Base-by-base conservation (phyloP, 1,140 invertebrate species). In the Diploscapter pachys region DNA sequence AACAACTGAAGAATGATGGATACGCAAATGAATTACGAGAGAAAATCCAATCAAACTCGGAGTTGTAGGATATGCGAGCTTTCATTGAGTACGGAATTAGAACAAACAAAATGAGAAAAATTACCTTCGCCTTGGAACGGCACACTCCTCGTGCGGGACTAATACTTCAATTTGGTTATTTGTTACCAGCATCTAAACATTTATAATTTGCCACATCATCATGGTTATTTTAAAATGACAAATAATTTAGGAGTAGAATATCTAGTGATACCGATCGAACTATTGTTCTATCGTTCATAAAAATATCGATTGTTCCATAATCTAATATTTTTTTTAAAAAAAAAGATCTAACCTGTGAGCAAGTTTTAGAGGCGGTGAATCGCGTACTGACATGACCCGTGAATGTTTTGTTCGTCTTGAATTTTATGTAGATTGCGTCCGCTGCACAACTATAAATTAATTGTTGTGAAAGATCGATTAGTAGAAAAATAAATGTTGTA, bases 161-260 rank as follows among this genome's bases (percentile, higher is more conserved):
- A 74, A 51, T 53, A 74, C 56, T 49, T 74, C 73, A 64, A 74
- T 74, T 65, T 74, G 73, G 57, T 74, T 74, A 64, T 74, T 74
- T 13, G 73, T 74, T n/a, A 74, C 73, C 52, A 74, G 73, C 48
- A 48, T 54, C 73, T 31, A 31, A 31, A 31, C 31, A 31, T 31
- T 31, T 31, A 31, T 31, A 31, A 31, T 31, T 31, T 31, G 31
- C 31, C 1, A 31, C 31, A 31, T 31, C 1, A 31, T 31, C 31
- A 31, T 31, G 31, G 0, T 31, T 31, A 31, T 31, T 31, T 31
- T 31, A 31, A 31, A 31, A 31, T 31, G 0, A 31, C 31, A 31
- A 31, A 31, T 1, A 31, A 31, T 0, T 31, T 31, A 31, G 31
- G 31, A 31, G 1, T 31, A 31, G 31, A 31, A 31, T 31, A 31